These are phyloP conservation scores for Limnephilus auricula DNA, from an alignment of 2,888 invertebrate species.

Conservation along the genomic window DNA sequence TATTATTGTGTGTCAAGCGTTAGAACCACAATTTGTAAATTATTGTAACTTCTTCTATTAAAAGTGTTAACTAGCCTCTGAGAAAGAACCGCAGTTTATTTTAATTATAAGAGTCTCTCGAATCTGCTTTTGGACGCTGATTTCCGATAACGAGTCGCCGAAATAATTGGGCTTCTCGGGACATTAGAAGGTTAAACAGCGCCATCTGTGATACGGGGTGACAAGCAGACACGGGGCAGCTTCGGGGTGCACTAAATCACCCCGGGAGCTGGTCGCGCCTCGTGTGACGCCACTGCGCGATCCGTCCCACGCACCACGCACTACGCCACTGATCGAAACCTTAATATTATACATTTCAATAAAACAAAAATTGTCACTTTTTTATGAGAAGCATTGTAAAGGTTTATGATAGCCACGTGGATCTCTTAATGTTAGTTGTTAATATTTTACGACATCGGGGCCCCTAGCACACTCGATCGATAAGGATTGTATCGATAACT, in stretches of 20 bases:
- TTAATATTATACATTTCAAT: background rate
- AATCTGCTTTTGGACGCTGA: background rate
- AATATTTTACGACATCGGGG: too few relatives aligned
- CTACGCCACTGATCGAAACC: background rate
- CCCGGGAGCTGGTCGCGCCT: background rate
- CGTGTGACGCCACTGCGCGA: slow-evolving; percentile 6
- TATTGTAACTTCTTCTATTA: background rate
- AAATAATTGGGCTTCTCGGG: slow-evolving; percentile 24
- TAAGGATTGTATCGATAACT: too few relatives aligned
- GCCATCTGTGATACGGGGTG: slow-evolving; percentile 27
- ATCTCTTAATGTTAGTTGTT: too few relatives aligned
- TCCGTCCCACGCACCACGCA: background rate
- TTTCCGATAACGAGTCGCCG: slow-evolving; percentile 5
- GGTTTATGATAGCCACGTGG: too few relatives aligned
- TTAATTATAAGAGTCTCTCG: background rate
- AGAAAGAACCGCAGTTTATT: background rate
- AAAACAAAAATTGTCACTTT: too few relatives aligned
- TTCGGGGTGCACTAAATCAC: slow-evolving; percentile 22
- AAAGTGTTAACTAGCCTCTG: background rate
- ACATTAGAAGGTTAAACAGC: slow-evolving; percentile 34
- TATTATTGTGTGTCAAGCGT: too few relatives aligned
- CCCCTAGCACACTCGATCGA: too few relatives aligned
- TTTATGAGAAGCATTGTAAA: too few relatives aligned
- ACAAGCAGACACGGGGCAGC: slow-evolving; percentile 16
- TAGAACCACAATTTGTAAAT: too few relatives aligned